phyloP scores from a whole-genome alignment of 2,797 vertebrate genomes.

The Ptychadena robeensis region DNA sequence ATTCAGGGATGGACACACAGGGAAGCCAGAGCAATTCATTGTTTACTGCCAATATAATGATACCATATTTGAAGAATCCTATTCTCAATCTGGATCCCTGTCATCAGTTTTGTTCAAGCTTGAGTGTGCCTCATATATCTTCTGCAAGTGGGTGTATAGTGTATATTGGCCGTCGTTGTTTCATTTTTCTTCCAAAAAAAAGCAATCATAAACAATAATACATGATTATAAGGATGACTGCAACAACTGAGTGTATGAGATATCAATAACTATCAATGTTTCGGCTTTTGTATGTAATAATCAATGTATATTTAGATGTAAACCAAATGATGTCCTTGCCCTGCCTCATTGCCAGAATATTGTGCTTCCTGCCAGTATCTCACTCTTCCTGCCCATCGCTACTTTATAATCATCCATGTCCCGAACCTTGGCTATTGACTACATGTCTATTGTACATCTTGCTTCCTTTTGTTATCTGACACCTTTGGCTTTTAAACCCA shows the following conservation, averaged over 20 bases:
- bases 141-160: not conserved
- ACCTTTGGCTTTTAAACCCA: too few species aligned
- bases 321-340: too few species aligned
- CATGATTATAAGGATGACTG: not conserved
- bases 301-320: not conserved
- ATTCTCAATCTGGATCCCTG: slow-evolving; percentile 29
- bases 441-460: too few species aligned
- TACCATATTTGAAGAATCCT: slow-evolving; percentile 67
- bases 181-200: not conserved
- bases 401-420: too few species aligned
- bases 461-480: too few species aligned
- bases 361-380: too few species aligned
- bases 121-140: slow-evolving; percentile 40
- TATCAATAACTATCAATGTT: not conserved
- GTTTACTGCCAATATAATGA: slow-evolving; percentile 78
- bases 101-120: slow-evolving; percentile 50
- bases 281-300: not conserved
- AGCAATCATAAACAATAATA: not conserved
- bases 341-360: too few species aligned
- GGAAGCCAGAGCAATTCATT: slow-evolving; percentile 76
- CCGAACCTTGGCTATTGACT: too few species aligned
- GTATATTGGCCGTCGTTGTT: not conserved
- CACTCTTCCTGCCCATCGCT: too few species aligned
- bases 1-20: slow-evolving; percentile 77
- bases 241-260: not conserved